These are phyloP conservation scores for Carcina quercana DNA, from an alignment of 2,888 invertebrate species.

Conservation along the genomic window DNA sequence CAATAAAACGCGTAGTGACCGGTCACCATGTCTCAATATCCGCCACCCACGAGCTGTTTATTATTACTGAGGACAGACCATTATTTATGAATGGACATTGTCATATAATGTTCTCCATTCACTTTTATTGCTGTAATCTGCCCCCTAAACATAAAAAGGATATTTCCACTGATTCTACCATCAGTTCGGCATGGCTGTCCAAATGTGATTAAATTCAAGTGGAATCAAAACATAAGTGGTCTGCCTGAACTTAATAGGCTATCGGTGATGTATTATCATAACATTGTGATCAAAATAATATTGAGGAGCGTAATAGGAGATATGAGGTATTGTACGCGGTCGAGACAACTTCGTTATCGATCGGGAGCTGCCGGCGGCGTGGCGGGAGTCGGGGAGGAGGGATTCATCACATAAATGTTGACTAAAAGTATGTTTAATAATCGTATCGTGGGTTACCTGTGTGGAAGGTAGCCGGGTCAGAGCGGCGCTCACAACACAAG, in stretches of 20 bases:
- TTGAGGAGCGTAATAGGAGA: slow-evolving; percentile 30
- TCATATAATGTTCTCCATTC: slow-evolving; percentile 9
- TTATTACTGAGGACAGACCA: slow-evolving; percentile 14
- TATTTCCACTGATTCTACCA: background rate
- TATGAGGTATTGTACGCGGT: slow-evolving; percentile 36
- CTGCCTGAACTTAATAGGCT: slow-evolving; percentile 1
- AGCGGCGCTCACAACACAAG: slow-evolving; percentile 54
- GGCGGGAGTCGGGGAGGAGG: slow-evolving; percentile 28
- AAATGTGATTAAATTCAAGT: too few species aligned
- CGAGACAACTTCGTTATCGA: slow-evolving; percentile 69
- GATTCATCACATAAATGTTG: slow-evolving; percentile 47
- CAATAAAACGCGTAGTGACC: slow-evolving; percentile 37
- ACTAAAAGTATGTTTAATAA: too few species aligned
- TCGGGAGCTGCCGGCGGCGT: slow-evolving; percentile 43
- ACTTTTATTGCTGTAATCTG: slow-evolving; percentile 9
- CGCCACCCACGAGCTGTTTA: slow-evolving; percentile 36
- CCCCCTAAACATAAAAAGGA: slow-evolving; percentile 5
- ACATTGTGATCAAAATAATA: slow-evolving; percentile 25
- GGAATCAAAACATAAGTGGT: slow-evolving; percentile 12
- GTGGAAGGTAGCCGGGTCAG: slow-evolving; percentile 36
- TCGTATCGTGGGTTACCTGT: slow-evolving; percentile 55
- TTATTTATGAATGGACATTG: slow-evolving; percentile 13
- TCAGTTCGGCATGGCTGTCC: slow-evolving; percentile 1
- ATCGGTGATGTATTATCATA: slow-evolving; percentile 21
- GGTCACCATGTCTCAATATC: slow-evolving; percentile 38